Percentiles rank a stretch among this genome's conserved stretches.
Evolutionary conservation across 2,113 vertebrate genomes (phyloP).

Genomic region (Pimephales promelas): DNA sequence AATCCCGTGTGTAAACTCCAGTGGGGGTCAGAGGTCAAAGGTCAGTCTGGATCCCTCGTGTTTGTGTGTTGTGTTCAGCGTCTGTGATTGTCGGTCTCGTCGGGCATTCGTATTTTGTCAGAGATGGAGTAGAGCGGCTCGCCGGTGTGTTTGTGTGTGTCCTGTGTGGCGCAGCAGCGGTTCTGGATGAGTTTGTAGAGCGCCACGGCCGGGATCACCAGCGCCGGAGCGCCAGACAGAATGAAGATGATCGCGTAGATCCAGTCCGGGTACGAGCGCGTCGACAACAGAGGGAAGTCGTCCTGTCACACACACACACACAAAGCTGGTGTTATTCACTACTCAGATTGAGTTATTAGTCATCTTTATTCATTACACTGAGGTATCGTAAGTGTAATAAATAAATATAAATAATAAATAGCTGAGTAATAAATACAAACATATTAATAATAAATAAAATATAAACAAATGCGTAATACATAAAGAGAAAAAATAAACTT

Average conservation of each 20-base stretch:
- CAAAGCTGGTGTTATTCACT: too few species aligned
- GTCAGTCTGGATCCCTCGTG: background rate
- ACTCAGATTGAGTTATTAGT: too few species aligned
- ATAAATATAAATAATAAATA: background rate
- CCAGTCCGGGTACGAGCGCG: constrained; percentile 77
- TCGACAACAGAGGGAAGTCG: constrained; percentile 77
- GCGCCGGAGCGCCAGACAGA: constrained; percentile 83
- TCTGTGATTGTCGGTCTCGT: background rate
- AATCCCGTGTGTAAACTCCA: background rate
- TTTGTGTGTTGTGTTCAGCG: background rate
- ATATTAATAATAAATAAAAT: background rate
- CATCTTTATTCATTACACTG: too few species aligned
- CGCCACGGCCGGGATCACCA: constrained; percentile 78
- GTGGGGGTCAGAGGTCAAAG: too few species aligned
- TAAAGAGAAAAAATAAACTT: background rate
- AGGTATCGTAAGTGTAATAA: background rate
- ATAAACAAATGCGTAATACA: background rate
- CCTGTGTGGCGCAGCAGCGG: constrained; percentile 62
- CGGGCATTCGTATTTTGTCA: constrained; percentile 56
- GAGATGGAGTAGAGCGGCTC: constrained; percentile 61
- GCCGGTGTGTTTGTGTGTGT: background rate
- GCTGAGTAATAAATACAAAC: background rate
- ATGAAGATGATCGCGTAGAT: constrained; percentile 83
- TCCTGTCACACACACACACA: constrained; percentile 64
- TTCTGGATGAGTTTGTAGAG: constrained; percentile 79